Conservation (phyloP, 1,140 invertebrate genomes). For the Drosophila sturtevanti region DNA sequence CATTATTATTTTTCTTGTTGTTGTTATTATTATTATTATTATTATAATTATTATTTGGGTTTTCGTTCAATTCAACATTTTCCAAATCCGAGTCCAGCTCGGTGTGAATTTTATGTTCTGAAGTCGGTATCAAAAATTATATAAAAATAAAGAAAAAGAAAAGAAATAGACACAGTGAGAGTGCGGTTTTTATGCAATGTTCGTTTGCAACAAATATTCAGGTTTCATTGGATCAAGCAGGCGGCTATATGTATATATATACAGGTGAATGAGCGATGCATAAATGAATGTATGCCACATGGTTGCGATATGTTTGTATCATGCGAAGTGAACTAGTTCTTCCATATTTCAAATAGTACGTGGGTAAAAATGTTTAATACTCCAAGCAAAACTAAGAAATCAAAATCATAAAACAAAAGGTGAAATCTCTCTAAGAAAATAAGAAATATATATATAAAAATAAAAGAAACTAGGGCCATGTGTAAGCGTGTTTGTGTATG, state of each 20-base stretch:
- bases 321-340: conserved; percentile 25
- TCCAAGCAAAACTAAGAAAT: conserved; percentile 41
- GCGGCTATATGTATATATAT: conserved; percentile 63
- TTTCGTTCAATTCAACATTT: conserved; percentile 81
- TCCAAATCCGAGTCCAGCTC: conserved; percentile 81
- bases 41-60: conserved; percentile 65
- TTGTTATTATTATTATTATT: conserved; percentile 52
- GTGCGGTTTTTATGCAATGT: conserved; percentile 62
- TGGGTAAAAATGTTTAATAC: conserved; percentile 31
- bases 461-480: conserved; percentile 46
- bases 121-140: conserved; percentile 78
- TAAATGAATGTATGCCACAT: conserved; percentile 19
- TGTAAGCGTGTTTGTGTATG: conserved; percentile 17
- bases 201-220: conserved; percentile 23
- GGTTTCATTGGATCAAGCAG: conserved; percentile 48
- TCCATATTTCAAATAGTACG: conserved; percentile 6
- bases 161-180: conserved; percentile 76
- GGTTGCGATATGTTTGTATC: conserved; percentile 22
- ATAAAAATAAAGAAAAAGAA: conserved; percentile 79
- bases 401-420: conserved; percentile 54
- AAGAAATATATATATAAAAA: conserved; percentile 23
- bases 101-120: conserved; percentile 79
- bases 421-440: conserved; percentile 70
- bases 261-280: conserved; percentile 34
- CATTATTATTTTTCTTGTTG: conserved; percentile 45